Base-by-base conservation (phyloP, 2,113 vertebrate genomes). In the Gnathonemus longibarbis region DNA sequence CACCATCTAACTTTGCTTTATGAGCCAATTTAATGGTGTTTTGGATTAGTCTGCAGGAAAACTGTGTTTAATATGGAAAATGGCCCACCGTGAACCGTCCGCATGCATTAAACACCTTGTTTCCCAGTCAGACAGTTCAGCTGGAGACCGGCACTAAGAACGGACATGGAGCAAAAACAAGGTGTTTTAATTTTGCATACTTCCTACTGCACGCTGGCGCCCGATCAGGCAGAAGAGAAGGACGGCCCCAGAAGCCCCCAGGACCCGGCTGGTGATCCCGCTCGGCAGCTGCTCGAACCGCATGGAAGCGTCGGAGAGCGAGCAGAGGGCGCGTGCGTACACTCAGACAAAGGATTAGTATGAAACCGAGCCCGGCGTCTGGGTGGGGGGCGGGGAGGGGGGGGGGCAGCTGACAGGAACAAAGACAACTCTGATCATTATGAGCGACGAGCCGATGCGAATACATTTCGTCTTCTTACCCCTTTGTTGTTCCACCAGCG, bases 261-360 rank as follows among this genome's bases (percentile, higher is more conserved):
- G 46, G 84, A 50, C 84, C 84, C 48, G 84, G n/a, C 84, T n/a
- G 84, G 48, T 24, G 45, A 48, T 86, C 84, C 24, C 19, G 48
- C n/a, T 50, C 48, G 13, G n/a, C 84, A 86, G 84, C 84, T 86
- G 84, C 84, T 86, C 24, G 24, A 86, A 86, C 48, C 24, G 10
- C 84, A 86, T 49, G 84, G 84, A 86, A 50, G 45, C 84, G n/a
- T 50, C 48, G 45, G 84, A 86, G 48, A 86, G 84, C 46, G 10
- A 49, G 84, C 46, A 13, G 84, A 50, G 45, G 45, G 84, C 84
- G 48, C 84, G 45, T 48, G 45, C 45, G 45, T 50, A 50, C 48
- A n/a, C 48, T 27, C 84, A 86, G 24, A 86, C 84, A 86, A 86
- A 86, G 48, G 84, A 86, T 86, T 86, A 86, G 84, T 50, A 50